phyloP scores from a whole-genome alignment of 1,140 invertebrate genomes.

The Heliconius eleuchia region DNA sequence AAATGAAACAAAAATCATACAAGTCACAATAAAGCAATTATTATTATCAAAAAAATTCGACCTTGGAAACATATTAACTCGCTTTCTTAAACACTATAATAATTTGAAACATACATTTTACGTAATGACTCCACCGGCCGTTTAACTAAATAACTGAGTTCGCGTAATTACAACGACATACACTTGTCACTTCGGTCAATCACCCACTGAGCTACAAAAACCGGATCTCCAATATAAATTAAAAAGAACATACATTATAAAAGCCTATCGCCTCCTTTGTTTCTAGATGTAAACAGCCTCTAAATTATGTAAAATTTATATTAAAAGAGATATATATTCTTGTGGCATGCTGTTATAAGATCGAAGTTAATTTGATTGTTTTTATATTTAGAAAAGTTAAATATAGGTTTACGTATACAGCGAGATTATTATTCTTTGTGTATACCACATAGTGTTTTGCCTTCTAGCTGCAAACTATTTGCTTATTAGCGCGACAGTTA shows the following conservation, averaged over 20 bases:
- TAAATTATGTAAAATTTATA: slow-evolving; percentile 1
- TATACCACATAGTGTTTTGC: too few relatives aligned
- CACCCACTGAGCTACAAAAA: slow-evolving; percentile 33
- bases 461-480: neutral
- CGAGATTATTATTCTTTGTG: neutral
- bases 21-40: neutral
- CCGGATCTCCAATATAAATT: slow-evolving; percentile 26
- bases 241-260: neutral
- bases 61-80: neutral
- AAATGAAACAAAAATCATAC: neutral
- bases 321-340: neutral
- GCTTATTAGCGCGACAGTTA: neutral
- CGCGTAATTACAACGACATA: slow-evolving; percentile 6
- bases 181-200: slow-evolving; percentile 31
- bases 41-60: neutral
- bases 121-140: slow-evolving; percentile 15
- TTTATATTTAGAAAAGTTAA: neutral
- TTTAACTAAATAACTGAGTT: slow-evolving; percentile 28
- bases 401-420: neutral
- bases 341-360: neutral
- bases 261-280: neutral
- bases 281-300: neutral
- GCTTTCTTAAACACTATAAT: neutral
- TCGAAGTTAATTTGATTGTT: neutral
- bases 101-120: neutral